Evolutionary conservation across 2,797 vertebrate species (phyloP).

Genomic region (Cynopterus sphinx): DNA sequence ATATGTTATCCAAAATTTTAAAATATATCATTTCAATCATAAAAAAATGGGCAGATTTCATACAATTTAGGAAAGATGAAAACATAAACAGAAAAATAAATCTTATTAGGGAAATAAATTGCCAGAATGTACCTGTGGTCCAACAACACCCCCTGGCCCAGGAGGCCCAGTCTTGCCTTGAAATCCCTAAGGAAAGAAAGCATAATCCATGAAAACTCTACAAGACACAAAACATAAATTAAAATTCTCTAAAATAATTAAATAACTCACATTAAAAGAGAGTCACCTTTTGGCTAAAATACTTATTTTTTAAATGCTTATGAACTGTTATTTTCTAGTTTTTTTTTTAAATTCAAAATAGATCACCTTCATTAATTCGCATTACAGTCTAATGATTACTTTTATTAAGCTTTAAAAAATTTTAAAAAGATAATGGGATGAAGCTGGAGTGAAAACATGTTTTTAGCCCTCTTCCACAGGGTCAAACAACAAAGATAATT

Average conservation of each 20-base stretch:
- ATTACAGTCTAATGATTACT: background rate
- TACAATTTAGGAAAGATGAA: background rate
- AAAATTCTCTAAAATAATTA: background rate
- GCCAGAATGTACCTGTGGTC: conserved; percentile 91
- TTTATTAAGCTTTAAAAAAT: background rate
- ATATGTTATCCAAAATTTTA: background rate
- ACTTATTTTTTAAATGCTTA: background rate
- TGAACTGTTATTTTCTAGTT: background rate
- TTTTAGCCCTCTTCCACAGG: background rate
- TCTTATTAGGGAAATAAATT: background rate
- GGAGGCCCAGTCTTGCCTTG: conserved; percentile 99
- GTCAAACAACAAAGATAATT: background rate
- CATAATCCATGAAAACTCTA: background rate
- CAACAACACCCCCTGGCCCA: conserved; percentile 97
- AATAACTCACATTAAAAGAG: background rate
- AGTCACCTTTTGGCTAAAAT: background rate
- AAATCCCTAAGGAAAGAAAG: conserved; percentile 91
- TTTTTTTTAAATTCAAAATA: background rate
- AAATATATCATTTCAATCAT: background rate
- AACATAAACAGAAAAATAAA: background rate
- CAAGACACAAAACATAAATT: background rate
- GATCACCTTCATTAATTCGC: background rate
- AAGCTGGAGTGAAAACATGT: background rate
- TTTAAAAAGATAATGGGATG: background rate
- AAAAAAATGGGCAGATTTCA: background rate